Conservation (phyloP, 2,888 invertebrate species). For the Parochlus steinenii region DNA sequence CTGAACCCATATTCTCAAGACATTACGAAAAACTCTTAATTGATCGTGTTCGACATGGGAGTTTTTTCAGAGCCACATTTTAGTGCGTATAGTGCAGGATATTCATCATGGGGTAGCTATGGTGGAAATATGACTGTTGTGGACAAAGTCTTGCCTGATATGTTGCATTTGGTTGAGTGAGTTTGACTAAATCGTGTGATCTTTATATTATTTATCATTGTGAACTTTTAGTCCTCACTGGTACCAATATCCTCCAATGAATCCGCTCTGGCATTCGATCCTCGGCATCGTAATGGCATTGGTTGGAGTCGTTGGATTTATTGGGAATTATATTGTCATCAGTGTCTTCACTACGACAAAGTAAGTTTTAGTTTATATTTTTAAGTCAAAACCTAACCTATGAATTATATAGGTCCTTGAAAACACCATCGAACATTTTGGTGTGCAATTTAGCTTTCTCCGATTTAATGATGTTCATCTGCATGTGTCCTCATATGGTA, state of each 20-base stretch:
- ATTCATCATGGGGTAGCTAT: background rate
- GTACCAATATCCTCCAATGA: constrained; percentile 81
- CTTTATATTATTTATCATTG: too few relatives aligned
- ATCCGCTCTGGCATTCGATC: constrained; percentile 63
- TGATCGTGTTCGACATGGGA: too few relatives aligned
- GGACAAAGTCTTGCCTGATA: constrained; percentile 58
- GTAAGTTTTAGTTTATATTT: too few relatives aligned
- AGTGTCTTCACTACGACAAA: constrained; percentile 55
- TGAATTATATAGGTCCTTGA: too few relatives aligned
- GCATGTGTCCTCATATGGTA: constrained; percentile 29
- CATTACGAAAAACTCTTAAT: too few relatives aligned
- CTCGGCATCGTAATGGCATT: background rate
- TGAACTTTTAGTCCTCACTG: too few relatives aligned
- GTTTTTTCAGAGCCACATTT: too few relatives aligned
- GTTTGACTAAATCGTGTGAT: too few relatives aligned
- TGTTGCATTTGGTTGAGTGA: constrained; percentile 51
- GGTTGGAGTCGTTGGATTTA: constrained; percentile 22
- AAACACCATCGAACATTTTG: constrained; percentile 36
- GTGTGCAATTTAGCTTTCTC: constrained; percentile 39
- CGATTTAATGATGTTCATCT: constrained; percentile 35
- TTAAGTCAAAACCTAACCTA: background rate
- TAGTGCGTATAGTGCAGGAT: too few relatives aligned
- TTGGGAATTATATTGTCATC: constrained; percentile 34
- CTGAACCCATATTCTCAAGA: background rate
- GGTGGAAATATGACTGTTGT: constrained; percentile 56